Evolutionary conservation across 2,797 vertebrate genomes (phyloP).

Genomic region (Carapus acus): DNA sequence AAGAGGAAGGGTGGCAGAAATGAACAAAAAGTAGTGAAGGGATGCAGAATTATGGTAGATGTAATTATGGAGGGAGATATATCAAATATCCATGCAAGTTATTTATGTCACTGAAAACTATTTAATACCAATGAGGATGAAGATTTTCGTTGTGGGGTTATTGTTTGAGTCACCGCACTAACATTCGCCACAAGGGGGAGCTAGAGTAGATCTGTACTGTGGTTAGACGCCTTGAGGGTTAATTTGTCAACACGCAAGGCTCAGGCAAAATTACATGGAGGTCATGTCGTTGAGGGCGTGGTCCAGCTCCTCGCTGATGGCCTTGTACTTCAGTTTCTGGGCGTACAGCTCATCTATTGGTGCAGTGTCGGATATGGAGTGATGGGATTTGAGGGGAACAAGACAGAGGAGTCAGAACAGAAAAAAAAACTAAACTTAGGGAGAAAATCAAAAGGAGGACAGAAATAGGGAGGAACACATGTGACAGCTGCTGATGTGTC

Average conservation of each 20-base stretch:
- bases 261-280: conserved; percentile 88
- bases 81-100: neutral
- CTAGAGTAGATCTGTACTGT: conserved; percentile 14
- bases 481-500: conserved; percentile 59
- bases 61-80: neutral
- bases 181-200: conserved; percentile 55
- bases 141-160: neutral
- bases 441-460: conserved; percentile 32
- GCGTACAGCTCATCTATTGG: conserved; percentile 91
- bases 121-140: conserved; percentile 5
- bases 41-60: conserved; percentile 17
- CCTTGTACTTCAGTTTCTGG: conserved; percentile 99
- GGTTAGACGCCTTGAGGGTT: conserved; percentile 16
- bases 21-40: conserved; percentile 9
- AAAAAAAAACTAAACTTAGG: conserved; percentile 29
- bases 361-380: conserved; percentile 51
- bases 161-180: conserved; percentile 24
- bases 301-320: conserved; percentile 99
- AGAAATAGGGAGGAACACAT: conserved; percentile 51
- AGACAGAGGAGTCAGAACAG: conserved; percentile 17
- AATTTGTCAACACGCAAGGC: conserved; percentile 41
- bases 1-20: conserved; percentile 23
- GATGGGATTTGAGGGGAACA: conserved; percentile 11
- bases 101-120: too few species aligned
- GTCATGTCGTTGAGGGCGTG: conserved; percentile 99